Evolutionary conservation across 2,797 vertebrate species (phyloP).

Genomic region (Myiotriccus ornatus): DNA sequence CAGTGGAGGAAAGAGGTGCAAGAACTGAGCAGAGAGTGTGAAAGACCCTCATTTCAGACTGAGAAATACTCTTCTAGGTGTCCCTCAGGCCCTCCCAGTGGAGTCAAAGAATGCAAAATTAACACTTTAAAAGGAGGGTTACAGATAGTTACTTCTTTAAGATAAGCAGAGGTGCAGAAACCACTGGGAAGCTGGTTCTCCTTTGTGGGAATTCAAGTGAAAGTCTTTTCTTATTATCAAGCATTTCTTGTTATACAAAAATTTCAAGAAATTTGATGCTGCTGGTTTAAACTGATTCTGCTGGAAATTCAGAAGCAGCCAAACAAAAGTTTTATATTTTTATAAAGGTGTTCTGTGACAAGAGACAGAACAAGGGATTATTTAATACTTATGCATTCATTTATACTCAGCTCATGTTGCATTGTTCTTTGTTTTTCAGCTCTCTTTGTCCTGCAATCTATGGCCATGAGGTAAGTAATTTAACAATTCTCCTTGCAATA

Average conservation of each 20-base stretch:
- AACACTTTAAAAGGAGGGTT: neutral
- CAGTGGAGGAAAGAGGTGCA: neutral
- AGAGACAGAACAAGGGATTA: neutral
- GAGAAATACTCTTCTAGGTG: neutral
- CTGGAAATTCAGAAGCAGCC: neutral
- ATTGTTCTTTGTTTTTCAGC: conserved; percentile 75
- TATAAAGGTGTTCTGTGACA: neutral
- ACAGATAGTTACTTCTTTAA: neutral
- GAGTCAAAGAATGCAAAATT: neutral
- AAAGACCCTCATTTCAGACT: neutral
- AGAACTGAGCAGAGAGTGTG: neutral
- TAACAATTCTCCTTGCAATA: neutral
- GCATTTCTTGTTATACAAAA: neutral
- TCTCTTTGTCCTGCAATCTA: conserved; percentile 97
- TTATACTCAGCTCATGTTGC: neutral
- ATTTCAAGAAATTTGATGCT: neutral
- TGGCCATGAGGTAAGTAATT: conserved; percentile 89
- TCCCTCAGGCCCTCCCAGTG: neutral
- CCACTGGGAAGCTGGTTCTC: neutral
- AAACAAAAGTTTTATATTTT: neutral
- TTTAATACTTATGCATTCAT: neutral
- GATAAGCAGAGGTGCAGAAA: neutral
- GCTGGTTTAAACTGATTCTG: neutral
- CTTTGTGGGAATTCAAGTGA: neutral
- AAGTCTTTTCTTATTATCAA: neutral